A percentile compares a stretch with the other conserved stretches of the same genome.
phyloP scores from a whole-genome alignment of 2,888 invertebrate species.

The Zaprionus obscuricornis region DNA sequence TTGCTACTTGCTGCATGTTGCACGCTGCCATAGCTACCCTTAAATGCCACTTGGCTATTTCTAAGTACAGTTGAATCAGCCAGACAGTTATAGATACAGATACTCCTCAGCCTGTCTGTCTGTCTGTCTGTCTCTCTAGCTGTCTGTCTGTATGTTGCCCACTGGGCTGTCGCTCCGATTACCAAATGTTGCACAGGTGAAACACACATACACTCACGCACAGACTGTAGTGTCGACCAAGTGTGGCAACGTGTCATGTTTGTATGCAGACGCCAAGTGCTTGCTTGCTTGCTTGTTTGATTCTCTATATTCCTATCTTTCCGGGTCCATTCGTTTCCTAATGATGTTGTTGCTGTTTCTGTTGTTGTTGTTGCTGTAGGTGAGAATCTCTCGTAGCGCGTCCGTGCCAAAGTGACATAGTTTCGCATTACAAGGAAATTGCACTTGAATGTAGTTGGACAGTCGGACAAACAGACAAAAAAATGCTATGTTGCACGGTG shows the following conservation, averaged over 20 bases:
- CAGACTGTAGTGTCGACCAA: conserved; percentile 58
- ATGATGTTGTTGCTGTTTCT: conserved; percentile 5
- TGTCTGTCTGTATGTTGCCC: conserved; percentile 26
- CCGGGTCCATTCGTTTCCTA: conserved; percentile 14
- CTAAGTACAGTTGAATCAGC: too few species aligned
- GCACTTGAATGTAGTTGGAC: conserved; percentile 74
- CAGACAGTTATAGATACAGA: too few species aligned
- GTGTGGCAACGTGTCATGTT: conserved; percentile 72
- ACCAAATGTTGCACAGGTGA: conserved; percentile 53
- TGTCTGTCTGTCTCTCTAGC: neutral
- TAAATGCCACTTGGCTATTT: too few species aligned
- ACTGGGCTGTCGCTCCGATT: conserved; percentile 27
- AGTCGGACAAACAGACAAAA: conserved; percentile 25
- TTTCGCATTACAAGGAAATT: conserved; percentile 80
- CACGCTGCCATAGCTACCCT: too few species aligned
- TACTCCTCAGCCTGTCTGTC: too few species aligned
- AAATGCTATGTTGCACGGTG: conserved; percentile 34
- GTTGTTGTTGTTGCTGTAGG: conserved; percentile 9
- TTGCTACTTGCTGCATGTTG: too few species aligned
- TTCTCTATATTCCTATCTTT: conserved; percentile 38
- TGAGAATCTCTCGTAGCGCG: conserved; percentile 36
- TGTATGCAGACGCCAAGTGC: conserved; percentile 53
- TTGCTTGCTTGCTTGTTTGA: conserved; percentile 12
- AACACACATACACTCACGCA: too few species aligned
- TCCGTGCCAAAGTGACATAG: conserved; percentile 72